A percentile compares a stretch with the other conserved stretches of the same genome.
Evolutionary conservation across 2,888 invertebrate species (phyloP).

Genomic region (Chrysolina americana): DNA sequence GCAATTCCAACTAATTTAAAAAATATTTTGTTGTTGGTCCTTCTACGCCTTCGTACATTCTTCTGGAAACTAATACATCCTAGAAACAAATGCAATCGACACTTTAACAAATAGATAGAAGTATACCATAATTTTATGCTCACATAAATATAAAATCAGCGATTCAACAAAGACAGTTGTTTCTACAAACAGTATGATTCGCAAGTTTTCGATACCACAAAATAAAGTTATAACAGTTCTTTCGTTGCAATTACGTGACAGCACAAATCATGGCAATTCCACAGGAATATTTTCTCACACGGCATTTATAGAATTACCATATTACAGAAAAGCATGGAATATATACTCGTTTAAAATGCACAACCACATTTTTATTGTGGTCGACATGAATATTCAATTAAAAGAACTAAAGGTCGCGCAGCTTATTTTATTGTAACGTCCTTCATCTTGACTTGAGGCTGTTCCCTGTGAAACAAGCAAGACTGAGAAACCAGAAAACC

Average conservation of each 20-base stretch:
- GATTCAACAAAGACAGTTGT: background rate
- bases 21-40: no score
- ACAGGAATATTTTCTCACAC: constrained; percentile 29
- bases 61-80: no score
- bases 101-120: no score
- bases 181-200: background rate
- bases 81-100: no score
- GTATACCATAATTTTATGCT: background rate
- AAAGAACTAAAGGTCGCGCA: constrained; percentile 34
- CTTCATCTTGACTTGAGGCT: constrained; percentile 47
- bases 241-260: constrained; percentile 18
- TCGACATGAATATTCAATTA: constrained; percentile 32
- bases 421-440: constrained; percentile 39
- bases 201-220: background rate
- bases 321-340: constrained; percentile 24
- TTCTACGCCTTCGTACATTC: no score
- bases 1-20: no score
- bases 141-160: background rate
- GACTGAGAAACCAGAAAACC: constrained; percentile 29
- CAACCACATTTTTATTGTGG: constrained; percentile 28
- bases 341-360: constrained; percentile 31
- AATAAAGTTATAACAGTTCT: constrained; percentile 18
- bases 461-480: constrained; percentile 30
- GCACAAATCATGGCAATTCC: constrained; percentile 17
- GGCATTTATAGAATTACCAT: constrained; percentile 29